These are phyloP conservation scores for Macrosiphum euphorbiae DNA, from an alignment of 2,888 invertebrate species.

Conservation along the genomic window DNA sequence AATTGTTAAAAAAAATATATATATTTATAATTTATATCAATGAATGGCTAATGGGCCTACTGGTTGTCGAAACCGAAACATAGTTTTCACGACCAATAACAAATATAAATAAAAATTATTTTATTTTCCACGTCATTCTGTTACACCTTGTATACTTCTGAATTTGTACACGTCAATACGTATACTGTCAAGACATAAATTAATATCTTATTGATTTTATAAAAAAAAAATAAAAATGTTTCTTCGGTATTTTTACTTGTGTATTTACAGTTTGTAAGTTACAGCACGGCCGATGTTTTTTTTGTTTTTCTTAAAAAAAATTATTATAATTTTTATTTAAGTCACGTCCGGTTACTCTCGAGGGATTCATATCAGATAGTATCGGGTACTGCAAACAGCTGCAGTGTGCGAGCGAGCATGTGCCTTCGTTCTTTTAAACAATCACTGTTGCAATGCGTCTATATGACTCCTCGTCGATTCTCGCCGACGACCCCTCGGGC, in stretches of 20 bases:
- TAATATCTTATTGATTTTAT: neutral
- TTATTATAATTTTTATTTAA: slow-evolving; percentile 4
- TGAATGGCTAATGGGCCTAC: too few species aligned
- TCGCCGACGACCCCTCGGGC: neutral
- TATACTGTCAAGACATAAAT: neutral
- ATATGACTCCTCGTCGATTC: neutral
- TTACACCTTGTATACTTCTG: too few species aligned
- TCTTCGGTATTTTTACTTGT: neutral
- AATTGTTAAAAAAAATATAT: too few species aligned
- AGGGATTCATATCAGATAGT: neutral
- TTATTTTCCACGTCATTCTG: too few species aligned
- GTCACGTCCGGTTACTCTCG: slow-evolving; percentile 35
- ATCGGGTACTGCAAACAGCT: slow-evolving; percentile 1
- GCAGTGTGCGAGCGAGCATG: neutral
- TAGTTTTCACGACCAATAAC: too few species aligned
- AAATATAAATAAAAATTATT: too few species aligned
- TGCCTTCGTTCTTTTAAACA: slow-evolving; percentile 1
- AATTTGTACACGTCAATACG: neutral
- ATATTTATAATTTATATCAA: too few species aligned
- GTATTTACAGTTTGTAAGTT: neutral
- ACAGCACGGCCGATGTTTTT: neutral
- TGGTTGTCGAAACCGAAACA: too few species aligned
- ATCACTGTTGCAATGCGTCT: neutral
- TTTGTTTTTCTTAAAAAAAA: neutral
- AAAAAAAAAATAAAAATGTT: neutral